Base-by-base conservation (phyloP, 2,888 invertebrate genomes). In the Microctonus aethiopoides region DNA sequence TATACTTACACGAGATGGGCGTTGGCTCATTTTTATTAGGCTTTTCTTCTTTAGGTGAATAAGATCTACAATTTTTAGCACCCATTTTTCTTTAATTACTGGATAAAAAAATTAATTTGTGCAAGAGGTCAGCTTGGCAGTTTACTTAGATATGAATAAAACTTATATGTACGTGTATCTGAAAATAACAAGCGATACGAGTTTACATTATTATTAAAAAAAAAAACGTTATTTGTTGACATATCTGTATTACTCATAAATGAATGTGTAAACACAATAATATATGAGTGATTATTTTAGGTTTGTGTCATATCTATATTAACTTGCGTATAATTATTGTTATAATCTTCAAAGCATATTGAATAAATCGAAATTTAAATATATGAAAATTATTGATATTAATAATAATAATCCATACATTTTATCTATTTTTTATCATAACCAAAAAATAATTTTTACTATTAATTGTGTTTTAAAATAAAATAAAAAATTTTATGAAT, bases 1-100 rank as follows among this genome's bases (percentile, higher is more conserved):
- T 16, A 9, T n/a, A 57, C 57, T 57, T 32, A 57, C 57, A 29
- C n/a, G 57, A 20, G 24, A 32, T 57, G 32, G 57, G 57, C 57
- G 57, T 57, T 57, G 57, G 57, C 16, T n/a, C 54, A 36, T 52
- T 54, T 75, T 71, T 78, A 22, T 73, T 62, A 62, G 74, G 76
- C 59, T 70, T 75, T n/a, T 75, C 78, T 66, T 75, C 69, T 66
- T 74, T 78, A 5, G 77, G 77, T 5, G 80, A 81, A 70, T 81
- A 81, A 52, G 79, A 78, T 72, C 80, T 81, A 68, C 81, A 77
- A 69, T 77, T 78, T 66, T 71, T 76, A 24, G 72, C 77, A 61
- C 80, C 80, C 81, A 80, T 80, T 24, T 39, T 69, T 66, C n/a
- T 13, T 54, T 26, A 64, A 62, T 67, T 59, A 54, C 22, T 39